A percentile compares a stretch with the other conserved stretches of the same genome.
phyloP scores from a whole-genome alignment of 2,797 vertebrate genomes.

The Epinephelus malabaricus region DNA sequence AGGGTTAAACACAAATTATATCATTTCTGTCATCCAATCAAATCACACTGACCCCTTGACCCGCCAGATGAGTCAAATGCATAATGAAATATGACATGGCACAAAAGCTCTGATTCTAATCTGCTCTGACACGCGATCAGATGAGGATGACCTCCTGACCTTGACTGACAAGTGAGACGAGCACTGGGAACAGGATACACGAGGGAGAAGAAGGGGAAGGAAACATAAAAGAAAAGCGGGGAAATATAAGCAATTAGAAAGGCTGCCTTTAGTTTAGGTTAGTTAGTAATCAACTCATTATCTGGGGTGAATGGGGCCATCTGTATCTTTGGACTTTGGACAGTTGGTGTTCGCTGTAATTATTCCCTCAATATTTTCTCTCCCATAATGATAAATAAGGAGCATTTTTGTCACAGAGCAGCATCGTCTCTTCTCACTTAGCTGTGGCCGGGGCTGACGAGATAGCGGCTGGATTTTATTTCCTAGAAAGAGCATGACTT shows the following conservation, averaged over 20 bases:
- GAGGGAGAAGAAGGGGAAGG: conserved; percentile 63
- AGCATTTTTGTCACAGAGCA: conserved; percentile 16
- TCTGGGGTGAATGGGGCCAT: conserved; percentile 53
- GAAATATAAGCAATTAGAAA: conserved; percentile 60
- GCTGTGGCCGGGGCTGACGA: conserved; percentile 26
- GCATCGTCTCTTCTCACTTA: conserved; percentile 19
- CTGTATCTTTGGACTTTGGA: conserved; percentile 53
- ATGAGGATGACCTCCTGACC: conserved; percentile 87
- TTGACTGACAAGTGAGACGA: conserved; percentile 86
- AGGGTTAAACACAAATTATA: conserved; percentile 85
- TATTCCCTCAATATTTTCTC: conserved; percentile 40
- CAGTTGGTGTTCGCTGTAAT: conserved; percentile 44
- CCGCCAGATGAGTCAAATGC: conserved; percentile 87
- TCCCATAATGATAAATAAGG: conserved; percentile 32
- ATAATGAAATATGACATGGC: conserved; percentile 91
- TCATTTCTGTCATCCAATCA: conserved; percentile 90
- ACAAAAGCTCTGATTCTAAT: conserved; percentile 89
- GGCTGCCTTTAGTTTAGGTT: conserved; percentile 67
- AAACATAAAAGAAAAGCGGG: conserved; percentile 67
- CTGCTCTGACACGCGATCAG: conserved; percentile 89
- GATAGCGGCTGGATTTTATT: conserved; percentile 55
- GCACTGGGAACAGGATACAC: conserved; percentile 71
- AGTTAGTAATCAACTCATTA: conserved; percentile 69
- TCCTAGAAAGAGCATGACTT: conserved; percentile 36
- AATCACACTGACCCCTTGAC: conserved; percentile 88